phyloP scores from a whole-genome alignment of 1,140 invertebrate genomes.

The Triops longicaudatus region DNA sequence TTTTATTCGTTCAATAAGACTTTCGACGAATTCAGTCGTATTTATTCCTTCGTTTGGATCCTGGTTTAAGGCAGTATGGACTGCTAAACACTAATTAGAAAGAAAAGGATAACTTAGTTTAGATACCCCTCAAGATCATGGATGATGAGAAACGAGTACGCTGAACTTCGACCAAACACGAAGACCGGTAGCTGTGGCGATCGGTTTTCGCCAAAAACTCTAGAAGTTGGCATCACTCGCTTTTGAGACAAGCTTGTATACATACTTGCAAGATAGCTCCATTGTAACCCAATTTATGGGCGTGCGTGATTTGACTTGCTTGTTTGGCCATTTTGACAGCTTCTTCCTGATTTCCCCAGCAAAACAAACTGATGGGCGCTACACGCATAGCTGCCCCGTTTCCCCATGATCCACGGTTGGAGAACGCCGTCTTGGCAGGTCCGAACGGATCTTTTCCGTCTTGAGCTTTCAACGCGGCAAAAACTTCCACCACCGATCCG shows the following conservation, averaged over 20 bases:
- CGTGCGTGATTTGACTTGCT: slow-evolving; percentile 57
- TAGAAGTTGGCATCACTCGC: no score
- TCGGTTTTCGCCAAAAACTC: no score
- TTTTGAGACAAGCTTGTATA: background rate
- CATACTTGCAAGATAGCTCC: slow-evolving; percentile 51
- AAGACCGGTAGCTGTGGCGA: no score
- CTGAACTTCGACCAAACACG: no score
- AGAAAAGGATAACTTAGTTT: background rate
- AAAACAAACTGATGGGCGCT: slow-evolving; percentile 58
- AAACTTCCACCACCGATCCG: slow-evolving; percentile 51
- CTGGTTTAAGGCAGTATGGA: slow-evolving; percentile 38
- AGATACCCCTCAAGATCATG: no score
- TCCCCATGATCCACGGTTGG: slow-evolving; percentile 62
- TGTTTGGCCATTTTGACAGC: slow-evolving; percentile 46
- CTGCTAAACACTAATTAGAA: slow-evolving; percentile 35
- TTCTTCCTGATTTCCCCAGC: slow-evolving; percentile 43
- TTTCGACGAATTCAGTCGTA: slow-evolving; percentile 44
- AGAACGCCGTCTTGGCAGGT: slow-evolving; percentile 61
- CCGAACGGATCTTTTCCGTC: slow-evolving; percentile 52
- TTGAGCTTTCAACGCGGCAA: slow-evolving; percentile 49
- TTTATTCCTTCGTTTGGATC: slow-evolving; percentile 33
- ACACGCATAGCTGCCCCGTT: slow-evolving; percentile 72
- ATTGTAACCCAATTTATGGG: slow-evolving; percentile 52
- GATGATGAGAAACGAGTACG: no score
- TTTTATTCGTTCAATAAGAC: slow-evolving; percentile 52